Percentiles rank a stretch among this genome's conserved stretches.
phyloP scores from a whole-genome alignment of 1,140 invertebrate species.

The Maniola jurtina region DNA sequence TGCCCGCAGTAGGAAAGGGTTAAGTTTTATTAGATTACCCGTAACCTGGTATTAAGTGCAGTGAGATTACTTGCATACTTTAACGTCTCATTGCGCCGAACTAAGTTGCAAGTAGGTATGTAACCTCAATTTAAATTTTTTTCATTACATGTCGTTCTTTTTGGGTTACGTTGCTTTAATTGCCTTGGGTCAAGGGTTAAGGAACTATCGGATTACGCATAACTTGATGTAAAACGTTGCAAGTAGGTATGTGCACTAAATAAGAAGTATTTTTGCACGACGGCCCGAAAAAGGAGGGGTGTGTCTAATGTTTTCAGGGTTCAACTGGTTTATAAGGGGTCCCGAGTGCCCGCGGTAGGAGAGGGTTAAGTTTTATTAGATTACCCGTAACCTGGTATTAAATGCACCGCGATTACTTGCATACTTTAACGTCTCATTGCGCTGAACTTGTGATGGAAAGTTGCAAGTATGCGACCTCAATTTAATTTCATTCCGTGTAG shows the following conservation, averaged over 20 bases:
- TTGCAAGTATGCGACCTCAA: constrained; percentile 3
- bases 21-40: constrained; percentile 51
- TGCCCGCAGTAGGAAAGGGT: constrained; percentile 37
- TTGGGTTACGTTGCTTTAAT: too few relatives aligned
- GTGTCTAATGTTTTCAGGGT: too few relatives aligned
- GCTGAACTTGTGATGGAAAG: not conserved
- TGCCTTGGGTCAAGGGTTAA: too few relatives aligned
- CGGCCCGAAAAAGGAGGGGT: too few relatives aligned
- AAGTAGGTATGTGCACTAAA: too few relatives aligned
- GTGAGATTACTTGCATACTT: constrained; percentile 20
- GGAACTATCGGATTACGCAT: too few relatives aligned
- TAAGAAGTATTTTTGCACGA: too few relatives aligned
- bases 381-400: constrained; percentile 43
- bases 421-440: constrained; percentile 28
- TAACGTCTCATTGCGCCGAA: constrained; percentile 19
- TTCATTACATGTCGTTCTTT: not conserved
- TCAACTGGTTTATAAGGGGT: too few relatives aligned
- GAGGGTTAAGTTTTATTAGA: constrained; percentile 52
- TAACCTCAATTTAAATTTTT: constrained; percentile 1
- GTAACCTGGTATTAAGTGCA: constrained; percentile 39
- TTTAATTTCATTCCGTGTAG: not conserved
- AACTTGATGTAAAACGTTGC: too few relatives aligned
- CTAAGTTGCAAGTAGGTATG: constrained; percentile 3
- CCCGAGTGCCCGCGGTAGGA: constrained; percentile 32
- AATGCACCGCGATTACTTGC: constrained; percentile 20